Evolutionary conservation across 1,140 invertebrate species (phyloP), one percentile per base, ranked within the genome.

Genomic region (Sycobia sp.): DNA sequence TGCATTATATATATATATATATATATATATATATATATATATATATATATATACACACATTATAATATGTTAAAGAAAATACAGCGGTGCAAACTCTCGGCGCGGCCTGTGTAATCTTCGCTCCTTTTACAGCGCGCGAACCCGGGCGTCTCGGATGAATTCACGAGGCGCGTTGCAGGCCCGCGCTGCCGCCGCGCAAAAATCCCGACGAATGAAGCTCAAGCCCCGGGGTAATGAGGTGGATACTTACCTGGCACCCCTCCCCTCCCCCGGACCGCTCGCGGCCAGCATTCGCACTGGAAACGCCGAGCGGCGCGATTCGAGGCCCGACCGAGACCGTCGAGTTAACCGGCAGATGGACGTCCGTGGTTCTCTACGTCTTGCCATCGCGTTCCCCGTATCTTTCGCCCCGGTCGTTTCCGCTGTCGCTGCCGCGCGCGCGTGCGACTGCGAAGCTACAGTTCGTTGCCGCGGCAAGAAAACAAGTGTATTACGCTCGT

Each of bases 231-330:
- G 41, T 62, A 62, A 62, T 62, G 59, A 62, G 59, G 59, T 46
- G 47, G 50, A 62, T 62, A 62, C 50, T 54, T 62, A 61, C 58
- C 20, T 14, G 23, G n/a, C n/a, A n/a, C n/a, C n/a, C n/a, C n/a
- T n/a, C n/a, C n/a, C n/a, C n/a, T n/a, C n/a, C n/a, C n/a, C n/a
- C n/a, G n/a, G n/a, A n/a, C 13, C n/a, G 29, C 49, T 18, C 8
- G 29, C 11, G 25, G 38, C 16, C 3, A n/a, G n/a, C n/a, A n/a
- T n/a, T n/a, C n/a, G n/a, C n/a, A n/a, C 47, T 47, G 60, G 38
- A 61, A 53, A 62, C 16, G 59, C 54, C 59, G 59, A 62, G 54
- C 51, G 54, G 62, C 62, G n/a, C n/a, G 51, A 57, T 51, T 57
- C 46, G 57, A 50, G 46, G 34, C 46, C 27, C n/a, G n/a, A 57